These are phyloP conservation scores for Monoplex corrugatus DNA, from an alignment of 2,888 invertebrate species.

Conservation along the genomic window DNA sequence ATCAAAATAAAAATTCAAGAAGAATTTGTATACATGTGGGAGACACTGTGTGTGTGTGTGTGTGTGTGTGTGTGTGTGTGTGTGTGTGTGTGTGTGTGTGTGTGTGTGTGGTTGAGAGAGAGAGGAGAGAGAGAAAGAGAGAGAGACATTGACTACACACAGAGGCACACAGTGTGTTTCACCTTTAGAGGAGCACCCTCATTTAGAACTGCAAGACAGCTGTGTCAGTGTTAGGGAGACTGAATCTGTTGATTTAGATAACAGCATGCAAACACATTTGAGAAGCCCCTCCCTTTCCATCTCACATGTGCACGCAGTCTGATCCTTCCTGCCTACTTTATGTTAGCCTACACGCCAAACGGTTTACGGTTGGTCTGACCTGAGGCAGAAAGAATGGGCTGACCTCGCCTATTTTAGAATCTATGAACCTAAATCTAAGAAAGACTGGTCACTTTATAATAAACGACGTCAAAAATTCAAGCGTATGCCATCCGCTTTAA, in stretches of 20 bases:
- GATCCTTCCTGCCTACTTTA: too few species aligned
- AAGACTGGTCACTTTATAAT: neutral
- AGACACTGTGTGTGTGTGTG: too few species aligned
- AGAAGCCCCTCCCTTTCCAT: neutral
- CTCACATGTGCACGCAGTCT: neutral
- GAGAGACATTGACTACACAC: neutral
- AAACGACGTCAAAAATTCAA: neutral
- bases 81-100: too few species aligned
- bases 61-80: too few species aligned
- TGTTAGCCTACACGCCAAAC: neutral
- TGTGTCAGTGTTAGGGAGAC: neutral
- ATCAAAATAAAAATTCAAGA: too few species aligned
- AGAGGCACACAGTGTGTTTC: neutral
- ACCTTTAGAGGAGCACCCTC: too few species aligned
- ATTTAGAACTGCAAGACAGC: too few species aligned
- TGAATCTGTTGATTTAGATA: conserved; percentile 7
- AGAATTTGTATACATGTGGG: too few species aligned
- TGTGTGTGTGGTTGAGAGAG: neutral
- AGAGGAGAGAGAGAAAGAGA: neutral
- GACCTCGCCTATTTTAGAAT: neutral
- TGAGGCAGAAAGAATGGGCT: neutral
- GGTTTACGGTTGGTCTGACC: neutral
- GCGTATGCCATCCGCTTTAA: too few species aligned
- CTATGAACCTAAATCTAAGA: neutral
- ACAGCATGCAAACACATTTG: neutral